Percentiles rank a stretch among this genome's conserved stretches.
phyloP scores from a whole-genome alignment of 2,797 vertebrate species.

The Poliocrania exsul region DNA sequence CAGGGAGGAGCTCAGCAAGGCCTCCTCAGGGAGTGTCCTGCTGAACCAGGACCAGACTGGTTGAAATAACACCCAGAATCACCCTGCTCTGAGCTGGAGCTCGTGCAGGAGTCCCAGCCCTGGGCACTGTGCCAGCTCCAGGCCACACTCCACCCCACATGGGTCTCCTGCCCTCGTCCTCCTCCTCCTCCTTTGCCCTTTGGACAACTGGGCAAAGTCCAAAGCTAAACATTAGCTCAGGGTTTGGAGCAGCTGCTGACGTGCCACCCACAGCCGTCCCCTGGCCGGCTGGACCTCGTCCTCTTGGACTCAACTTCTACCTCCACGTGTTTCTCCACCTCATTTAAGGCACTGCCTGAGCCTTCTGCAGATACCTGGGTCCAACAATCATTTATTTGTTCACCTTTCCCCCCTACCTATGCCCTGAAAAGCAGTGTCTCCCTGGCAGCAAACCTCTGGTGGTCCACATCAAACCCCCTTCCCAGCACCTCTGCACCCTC shows the following conservation, averaged over 20 bases:
- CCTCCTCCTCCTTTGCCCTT: neutral
- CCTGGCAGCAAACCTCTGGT: neutral
- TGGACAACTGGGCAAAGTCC: conserved; percentile 22
- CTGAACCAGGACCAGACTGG: neutral
- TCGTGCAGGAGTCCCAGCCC: accelerated
- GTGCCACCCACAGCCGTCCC: accelerated
- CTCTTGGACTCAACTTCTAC: neutral
- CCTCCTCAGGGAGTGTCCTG: neutral
- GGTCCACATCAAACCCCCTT: neutral
- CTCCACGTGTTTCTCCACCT: accelerated
- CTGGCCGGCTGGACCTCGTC: accelerated
- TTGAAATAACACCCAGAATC: neutral
- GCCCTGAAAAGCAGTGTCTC: neutral
- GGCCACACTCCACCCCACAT: accelerated
- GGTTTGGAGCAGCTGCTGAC: neutral
- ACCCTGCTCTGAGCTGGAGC: accelerated
- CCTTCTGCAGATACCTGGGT: accelerated
- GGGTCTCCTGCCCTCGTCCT: neutral
- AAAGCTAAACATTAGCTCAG: conserved; percentile 53
- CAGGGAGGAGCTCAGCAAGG: neutral
- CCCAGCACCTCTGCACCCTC: neutral
- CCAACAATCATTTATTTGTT: neutral
- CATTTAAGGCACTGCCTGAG: neutral
- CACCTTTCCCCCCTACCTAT: accelerated
- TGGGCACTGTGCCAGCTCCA: accelerated